A percentile compares a stretch with the other conserved stretches of the same genome.
phyloP scores from a whole-genome alignment of 1,140 invertebrate species.

The Cherax destructor region DNA sequence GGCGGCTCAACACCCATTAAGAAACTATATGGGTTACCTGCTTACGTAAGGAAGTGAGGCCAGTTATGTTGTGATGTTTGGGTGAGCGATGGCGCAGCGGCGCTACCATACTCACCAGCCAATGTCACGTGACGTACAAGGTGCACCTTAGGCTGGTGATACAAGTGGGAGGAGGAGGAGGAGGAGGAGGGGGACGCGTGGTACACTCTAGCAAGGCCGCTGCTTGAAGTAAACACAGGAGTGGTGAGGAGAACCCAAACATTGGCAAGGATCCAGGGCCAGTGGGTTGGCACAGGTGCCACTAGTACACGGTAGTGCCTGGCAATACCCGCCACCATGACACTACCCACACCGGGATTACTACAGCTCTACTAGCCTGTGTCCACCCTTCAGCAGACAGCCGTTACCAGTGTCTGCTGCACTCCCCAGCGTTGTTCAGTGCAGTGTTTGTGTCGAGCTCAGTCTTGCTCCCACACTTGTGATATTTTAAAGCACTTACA shows the following conservation, averaged over 20 bases:
- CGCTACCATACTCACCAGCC: background rate
- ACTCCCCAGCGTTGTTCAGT: background rate
- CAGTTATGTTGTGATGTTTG: background rate
- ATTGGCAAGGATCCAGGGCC: conserved; percentile 1
- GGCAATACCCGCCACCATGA: conserved; percentile 1
- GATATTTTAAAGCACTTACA: background rate
- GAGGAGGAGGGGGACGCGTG: background rate
- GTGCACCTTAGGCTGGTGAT: background rate
- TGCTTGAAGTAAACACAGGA: conserved; percentile 6
- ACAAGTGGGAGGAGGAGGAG: no score
- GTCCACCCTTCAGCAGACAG: background rate
- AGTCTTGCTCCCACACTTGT: background rate
- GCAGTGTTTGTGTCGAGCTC: background rate
- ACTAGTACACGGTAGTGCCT: background rate
- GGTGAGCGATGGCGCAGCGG: background rate
- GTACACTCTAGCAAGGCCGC: background rate
- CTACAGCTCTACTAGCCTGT: background rate
- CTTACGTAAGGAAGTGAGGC: background rate
- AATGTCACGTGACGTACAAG: background rate
- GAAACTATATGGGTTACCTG: conserved; percentile 4
- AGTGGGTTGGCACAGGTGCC: conserved; percentile 7
- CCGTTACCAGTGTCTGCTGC: background rate
- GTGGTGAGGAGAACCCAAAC: conserved; percentile 7
- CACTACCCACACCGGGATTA: background rate
- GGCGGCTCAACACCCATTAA: background rate